Evolutionary conservation across 2,797 vertebrate species (phyloP), one percentile per base, ranked within the genome.

Genomic region (Vipera ursinii): DNA sequence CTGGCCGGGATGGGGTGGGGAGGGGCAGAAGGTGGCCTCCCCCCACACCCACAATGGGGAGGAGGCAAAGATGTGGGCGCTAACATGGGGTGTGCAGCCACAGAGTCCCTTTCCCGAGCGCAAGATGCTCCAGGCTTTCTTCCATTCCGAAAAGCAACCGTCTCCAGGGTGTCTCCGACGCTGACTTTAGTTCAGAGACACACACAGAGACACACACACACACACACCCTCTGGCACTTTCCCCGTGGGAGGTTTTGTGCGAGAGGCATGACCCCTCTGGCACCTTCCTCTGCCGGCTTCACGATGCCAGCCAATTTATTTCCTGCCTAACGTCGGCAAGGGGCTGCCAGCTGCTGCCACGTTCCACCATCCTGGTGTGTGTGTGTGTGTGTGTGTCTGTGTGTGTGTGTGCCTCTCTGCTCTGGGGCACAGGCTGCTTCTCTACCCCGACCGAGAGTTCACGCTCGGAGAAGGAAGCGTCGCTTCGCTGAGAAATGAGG

Each of bases 381-480:
- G 32, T 32, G 32, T 32, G 32, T 32, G 32, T 32, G 32, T 32
- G 1, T 32, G 32, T 32, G 32, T 32, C 32, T 32, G 2, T 32
- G 32, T 32, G 32, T 32, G 32, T 32, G 32, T 1, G 2, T 20
- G 12, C 13, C 20, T 26, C 8, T 15, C 22, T 4, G 38, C 28
- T 28, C 56, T 78, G 89, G 51, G 51, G 85, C 85, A 53, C 2
- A 14, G 17, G 26, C 28, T 14, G 86, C 14, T 53, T 2, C 0
- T 6, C 2, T 60, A 0, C 5, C 65, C 0, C 56, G 38, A 56
- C 51, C 4, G 22, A 17, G 13, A 3, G 0, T 2, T 73, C 0
- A 0, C 0, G 28, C 86, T 28, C 0, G 22, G 7, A 3, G 65
- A 86, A 26, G 12, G 0, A 1, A 78, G 15, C 32, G 32, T 32